Conservation (phyloP, 1,140 invertebrate species). For the Cotesia vestalis region DNA sequence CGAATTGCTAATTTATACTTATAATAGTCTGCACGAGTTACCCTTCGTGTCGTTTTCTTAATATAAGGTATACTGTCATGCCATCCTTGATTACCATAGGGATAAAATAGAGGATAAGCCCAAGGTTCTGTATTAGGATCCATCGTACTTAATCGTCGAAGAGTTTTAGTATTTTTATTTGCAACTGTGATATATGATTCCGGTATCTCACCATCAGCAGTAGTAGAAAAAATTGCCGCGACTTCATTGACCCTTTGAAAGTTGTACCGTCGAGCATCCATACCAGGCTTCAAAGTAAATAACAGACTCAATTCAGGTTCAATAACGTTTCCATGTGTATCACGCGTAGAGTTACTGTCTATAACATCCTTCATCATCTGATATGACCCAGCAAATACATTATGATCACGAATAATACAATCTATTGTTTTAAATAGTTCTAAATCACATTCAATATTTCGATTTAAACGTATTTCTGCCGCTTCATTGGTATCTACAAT, state of each 20-base stretch:
- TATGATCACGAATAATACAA: conserved; percentile 7
- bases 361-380: conserved; percentile 24
- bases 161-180: conserved; percentile 18
- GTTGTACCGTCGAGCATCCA: conserved; percentile 23
- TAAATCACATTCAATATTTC: background rate
- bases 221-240: conserved; percentile 27
- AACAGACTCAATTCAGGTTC: conserved; percentile 23
- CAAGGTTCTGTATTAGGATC: background rate
- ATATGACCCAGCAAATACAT: conserved; percentile 24
- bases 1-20: conserved; percentile 25
- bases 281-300: conserved; percentile 18
- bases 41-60: conserved; percentile 11
- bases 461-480: background rate
- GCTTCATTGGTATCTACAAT: conserved; percentile 18
- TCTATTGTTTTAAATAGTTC: conserved; percentile 11
- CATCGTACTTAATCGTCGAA: conserved; percentile 15
- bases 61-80: conserved; percentile 14
- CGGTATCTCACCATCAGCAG: conserved; percentile 32
- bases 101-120: conserved; percentile 32
- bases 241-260: conserved; percentile 27
- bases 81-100: conserved; percentile 29
- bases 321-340: background rate
- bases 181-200: conserved; percentile 30
- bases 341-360: background rate
- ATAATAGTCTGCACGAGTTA: conserved; percentile 19